Conservation (phyloP, 2,888 invertebrate genomes). For the Thera britannica region DNA sequence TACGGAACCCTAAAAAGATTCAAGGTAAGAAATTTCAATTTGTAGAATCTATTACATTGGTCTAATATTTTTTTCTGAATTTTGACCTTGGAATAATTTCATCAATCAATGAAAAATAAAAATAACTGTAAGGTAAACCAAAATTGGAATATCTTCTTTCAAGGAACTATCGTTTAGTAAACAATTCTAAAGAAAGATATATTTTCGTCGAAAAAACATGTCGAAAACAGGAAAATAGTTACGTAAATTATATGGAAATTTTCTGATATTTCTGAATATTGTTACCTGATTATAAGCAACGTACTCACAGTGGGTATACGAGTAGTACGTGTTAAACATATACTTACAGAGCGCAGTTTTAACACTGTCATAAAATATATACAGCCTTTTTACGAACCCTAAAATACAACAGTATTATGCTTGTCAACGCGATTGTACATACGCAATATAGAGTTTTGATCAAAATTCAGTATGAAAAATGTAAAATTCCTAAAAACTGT, state of each 20-base stretch:
- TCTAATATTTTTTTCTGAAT: too few species aligned
- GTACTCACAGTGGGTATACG: conserved; percentile 3
- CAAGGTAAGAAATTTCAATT: too few species aligned
- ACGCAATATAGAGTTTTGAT: conserved; percentile 27
- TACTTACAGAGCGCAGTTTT: conserved; percentile 26
- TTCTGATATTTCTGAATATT: conserved; percentile 8
- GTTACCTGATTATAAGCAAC: conserved; percentile 4
- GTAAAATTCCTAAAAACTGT: not conserved
- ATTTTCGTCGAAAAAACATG: not conserved
- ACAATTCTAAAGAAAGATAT: not conserved
- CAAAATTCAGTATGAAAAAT: conserved; percentile 1
- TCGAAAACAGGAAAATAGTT: conserved; percentile 16
- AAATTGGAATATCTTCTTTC: too few species aligned
- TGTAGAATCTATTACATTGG: too few species aligned
- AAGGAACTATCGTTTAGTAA: too few species aligned
- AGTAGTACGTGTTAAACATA: conserved; percentile 26
- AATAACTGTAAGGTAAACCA: too few species aligned
- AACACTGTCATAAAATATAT: conserved; percentile 36
- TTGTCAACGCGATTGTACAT: conserved; percentile 34
- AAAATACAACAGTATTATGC: conserved; percentile 36
- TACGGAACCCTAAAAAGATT: too few species aligned
- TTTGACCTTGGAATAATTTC: too few species aligned
- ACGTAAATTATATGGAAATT: not conserved
- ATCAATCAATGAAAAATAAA: too few species aligned
- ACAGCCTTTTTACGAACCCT: conserved; percentile 39